These are phyloP conservation scores for Montipora capricornis DNA, from an alignment of 64 coral and sea anemone species.

Conservation along the genomic window DNA sequence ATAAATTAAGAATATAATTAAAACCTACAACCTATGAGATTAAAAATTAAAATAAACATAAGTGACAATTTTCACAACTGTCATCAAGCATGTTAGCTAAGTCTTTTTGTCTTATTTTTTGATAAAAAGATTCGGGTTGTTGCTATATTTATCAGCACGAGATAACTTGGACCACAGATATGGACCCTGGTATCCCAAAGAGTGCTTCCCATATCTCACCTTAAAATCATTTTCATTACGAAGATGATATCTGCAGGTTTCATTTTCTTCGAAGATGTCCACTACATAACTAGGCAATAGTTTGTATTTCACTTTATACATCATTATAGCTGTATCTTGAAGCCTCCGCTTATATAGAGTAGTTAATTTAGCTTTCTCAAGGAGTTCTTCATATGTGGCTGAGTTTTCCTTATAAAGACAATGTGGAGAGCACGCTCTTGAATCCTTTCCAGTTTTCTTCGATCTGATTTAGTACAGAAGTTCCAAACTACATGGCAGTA, in stretches of 20 bases:
- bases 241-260: not conserved
- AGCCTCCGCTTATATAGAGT: constrained; percentile 37
- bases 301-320: constrained; percentile 70
- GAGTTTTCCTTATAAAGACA: not conserved
- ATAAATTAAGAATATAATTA: not conserved
- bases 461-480: constrained; percentile 1
- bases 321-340: constrained; percentile 57
- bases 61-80: not conserved
- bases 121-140: not conserved
- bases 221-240: not conserved
- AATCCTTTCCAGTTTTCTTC: not conserved
- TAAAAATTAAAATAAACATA: not conserved
- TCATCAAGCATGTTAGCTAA: not conserved
- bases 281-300: constrained; percentile 42
- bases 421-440: not conserved
- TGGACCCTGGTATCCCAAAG: not conserved
- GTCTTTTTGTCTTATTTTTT: not conserved
- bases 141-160: not conserved
- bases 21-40: not conserved
- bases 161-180: not conserved
- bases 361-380: constrained; percentile 23
- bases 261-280: constrained; percentile 41
- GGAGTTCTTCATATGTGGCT: constrained; percentile 25
- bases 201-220: not conserved
- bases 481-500: constrained; percentile 11